These are phyloP conservation scores for Dissostichus mawsoni DNA, from an alignment of 2,113 vertebrate species.

Conservation along the genomic window DNA sequence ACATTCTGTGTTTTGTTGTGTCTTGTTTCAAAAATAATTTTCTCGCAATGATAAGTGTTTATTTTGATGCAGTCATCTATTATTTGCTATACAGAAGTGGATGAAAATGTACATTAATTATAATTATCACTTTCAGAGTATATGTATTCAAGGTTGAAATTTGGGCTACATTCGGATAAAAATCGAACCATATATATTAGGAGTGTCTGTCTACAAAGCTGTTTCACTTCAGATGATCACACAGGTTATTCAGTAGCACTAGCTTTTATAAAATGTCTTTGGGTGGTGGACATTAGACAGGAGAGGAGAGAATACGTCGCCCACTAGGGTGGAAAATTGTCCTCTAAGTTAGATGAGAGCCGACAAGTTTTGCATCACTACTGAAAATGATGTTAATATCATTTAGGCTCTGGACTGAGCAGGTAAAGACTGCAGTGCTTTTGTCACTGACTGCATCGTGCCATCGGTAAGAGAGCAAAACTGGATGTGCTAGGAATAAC, in stretches of 20 bases:
- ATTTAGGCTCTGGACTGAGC: constrained; percentile 40
- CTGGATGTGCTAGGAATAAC: constrained; percentile 57
- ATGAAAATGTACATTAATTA: neutral
- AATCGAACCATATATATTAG: neutral
- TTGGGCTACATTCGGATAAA: neutral
- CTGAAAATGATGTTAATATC: constrained; percentile 26
- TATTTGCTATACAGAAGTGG: neutral
- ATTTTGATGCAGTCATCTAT: neutral
- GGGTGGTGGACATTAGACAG: constrained; percentile 13
- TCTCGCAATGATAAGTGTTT: neutral
- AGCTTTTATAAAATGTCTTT: constrained; percentile 11
- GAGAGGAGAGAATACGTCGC: neutral
- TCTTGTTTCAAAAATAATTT: neutral
- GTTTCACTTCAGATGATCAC: constrained; percentile 30
- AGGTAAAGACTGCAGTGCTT: constrained; percentile 50
- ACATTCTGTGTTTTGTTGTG: neutral
- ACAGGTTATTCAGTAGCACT: neutral
- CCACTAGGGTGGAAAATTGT: constrained; percentile 24
- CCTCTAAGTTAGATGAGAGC: constrained; percentile 19
- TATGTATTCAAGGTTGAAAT: constrained; percentile 3
- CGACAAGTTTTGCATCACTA: constrained; percentile 12
- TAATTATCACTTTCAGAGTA: constrained; percentile 1
- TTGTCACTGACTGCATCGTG: constrained; percentile 47
- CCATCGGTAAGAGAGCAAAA: constrained; percentile 39
- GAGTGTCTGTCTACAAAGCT: constrained; percentile 4